Base-by-base conservation (phyloP, 2,888 invertebrate genomes). In the Tillus elongatus region DNA sequence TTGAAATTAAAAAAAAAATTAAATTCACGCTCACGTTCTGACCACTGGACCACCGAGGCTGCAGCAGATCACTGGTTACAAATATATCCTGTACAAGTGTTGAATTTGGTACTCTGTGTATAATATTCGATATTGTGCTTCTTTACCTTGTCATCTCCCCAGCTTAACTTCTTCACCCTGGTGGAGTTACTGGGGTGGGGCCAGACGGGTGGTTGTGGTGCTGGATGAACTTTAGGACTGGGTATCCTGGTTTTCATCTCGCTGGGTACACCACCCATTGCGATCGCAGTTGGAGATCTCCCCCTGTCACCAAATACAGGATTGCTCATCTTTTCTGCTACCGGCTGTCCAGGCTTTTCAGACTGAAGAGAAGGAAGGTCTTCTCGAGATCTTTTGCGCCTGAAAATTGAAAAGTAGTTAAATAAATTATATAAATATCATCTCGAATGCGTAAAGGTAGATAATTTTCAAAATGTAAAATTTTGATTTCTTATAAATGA, bases 91-190 rank as follows among this genome's bases (percentile, higher is more conserved):
- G n/a, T n/a, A n/a, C n/a, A n/a, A n/a, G n/a, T n/a, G n/a, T n/a
- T n/a, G n/a, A n/a, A n/a, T n/a, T n/a, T n/a, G n/a, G n/a, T n/a
- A n/a, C n/a, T n/a, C n/a, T n/a, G n/a, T n/a, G n/a, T n/a, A n/a
- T n/a, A n/a, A n/a, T n/a, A n/a, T n/a, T n/a, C n/a, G n/a, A n/a
- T n/a, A n/a, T n/a, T n/a, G n/a, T n/a, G n/a, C n/a, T n/a, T n/a
- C 40, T 42, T 36, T 46, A 60, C 61, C 58, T 58, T 63, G 45
- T 61, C 78, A 58, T 83, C 82, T 52, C 78, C 79, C 83, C 83
- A 87, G 60, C 82, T 82, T 35, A 86, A 70, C 57, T 84, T 83
- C 66, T 86, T 86, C 43, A 82, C 79, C 33, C 82, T 66, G 35
- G 77, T 74, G 3, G 82, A 79, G 16, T 80, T 76, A 40, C 81